Conservation (phyloP, 1,140 invertebrate species). For the Drosophila leontia region DNA sequence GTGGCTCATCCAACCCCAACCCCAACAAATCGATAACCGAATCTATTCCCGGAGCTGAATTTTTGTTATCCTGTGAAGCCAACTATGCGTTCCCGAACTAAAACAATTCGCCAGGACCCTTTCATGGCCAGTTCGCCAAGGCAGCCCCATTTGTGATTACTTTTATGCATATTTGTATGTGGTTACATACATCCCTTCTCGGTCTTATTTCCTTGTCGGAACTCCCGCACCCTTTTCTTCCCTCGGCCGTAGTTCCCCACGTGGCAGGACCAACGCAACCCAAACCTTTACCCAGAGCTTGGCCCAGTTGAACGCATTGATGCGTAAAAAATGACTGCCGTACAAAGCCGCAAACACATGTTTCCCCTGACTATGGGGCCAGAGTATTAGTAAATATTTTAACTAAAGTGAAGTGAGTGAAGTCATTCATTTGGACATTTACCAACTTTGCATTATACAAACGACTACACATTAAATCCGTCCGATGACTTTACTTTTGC, state of each 20-base stretch:
- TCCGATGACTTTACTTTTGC: constrained; percentile 73
- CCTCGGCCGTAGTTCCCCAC: constrained; percentile 10
- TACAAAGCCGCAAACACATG: constrained; percentile 73
- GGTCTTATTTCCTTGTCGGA: too few relatives aligned
- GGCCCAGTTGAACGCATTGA: constrained; percentile 57
- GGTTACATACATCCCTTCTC: constrained; percentile 2
- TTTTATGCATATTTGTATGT: constrained; percentile 60
- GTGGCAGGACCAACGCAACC: constrained; percentile 18
- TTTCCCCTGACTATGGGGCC: constrained; percentile 34
- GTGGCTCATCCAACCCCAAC: neutral
- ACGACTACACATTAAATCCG: constrained; percentile 68
- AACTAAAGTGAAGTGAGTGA: constrained; percentile 75
- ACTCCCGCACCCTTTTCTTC: neutral
- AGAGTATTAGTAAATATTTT: constrained; percentile 81
- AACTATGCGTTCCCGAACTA: constrained; percentile 33
- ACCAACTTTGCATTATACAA: constrained; percentile 81
- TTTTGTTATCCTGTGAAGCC: constrained; percentile 40
- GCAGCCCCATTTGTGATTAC: constrained; percentile 47
- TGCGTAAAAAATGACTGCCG: constrained; percentile 70
- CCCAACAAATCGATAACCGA: constrained; percentile 29
- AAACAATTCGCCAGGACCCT: constrained; percentile 48
- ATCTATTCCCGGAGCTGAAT: constrained; percentile 25
- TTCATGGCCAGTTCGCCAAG: constrained; percentile 10
- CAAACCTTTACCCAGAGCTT: neutral
- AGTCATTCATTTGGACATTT: constrained; percentile 82